A percentile compares a stretch with the other conserved stretches of the same genome.
Conservation (phyloP, 2,113 vertebrate species). For the Desmodus rotundus region DNA sequence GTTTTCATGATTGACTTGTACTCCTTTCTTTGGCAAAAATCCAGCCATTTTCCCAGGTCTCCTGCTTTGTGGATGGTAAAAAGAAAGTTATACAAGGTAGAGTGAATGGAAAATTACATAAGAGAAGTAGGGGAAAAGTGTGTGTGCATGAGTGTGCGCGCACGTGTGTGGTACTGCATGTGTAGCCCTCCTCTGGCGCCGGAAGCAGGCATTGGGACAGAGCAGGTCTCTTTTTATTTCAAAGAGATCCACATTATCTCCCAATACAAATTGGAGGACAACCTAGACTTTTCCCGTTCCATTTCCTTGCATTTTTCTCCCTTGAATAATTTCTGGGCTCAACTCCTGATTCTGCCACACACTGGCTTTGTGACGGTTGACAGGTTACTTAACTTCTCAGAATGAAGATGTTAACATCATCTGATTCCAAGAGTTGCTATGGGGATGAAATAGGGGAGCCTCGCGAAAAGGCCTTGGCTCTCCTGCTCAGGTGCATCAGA, state of each 20-base stretch:
- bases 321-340: slow-evolving; percentile 1
- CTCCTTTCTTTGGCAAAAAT: not conserved
- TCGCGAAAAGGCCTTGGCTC: not conserved
- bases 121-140: not conserved
- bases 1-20: not conserved
- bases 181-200: not conserved
- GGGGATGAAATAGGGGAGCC: not conserved
- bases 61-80: not conserved
- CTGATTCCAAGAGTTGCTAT: not conserved
- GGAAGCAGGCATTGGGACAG: not conserved
- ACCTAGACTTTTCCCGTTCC: not conserved
- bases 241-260: not conserved
- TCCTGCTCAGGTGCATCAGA: not conserved
- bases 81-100: not conserved
- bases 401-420: not conserved
- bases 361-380: not conserved
- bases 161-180: not conserved
- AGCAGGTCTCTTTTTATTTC: not conserved
- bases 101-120: not conserved
- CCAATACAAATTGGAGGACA: not conserved
- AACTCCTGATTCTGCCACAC: not conserved
- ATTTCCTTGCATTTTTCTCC: not conserved
- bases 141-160: not conserved
- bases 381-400: not conserved
- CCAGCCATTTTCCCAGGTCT: not conserved